Conservation (phyloP, 1,140 invertebrate species). For the Hormaphis cornu region DNA sequence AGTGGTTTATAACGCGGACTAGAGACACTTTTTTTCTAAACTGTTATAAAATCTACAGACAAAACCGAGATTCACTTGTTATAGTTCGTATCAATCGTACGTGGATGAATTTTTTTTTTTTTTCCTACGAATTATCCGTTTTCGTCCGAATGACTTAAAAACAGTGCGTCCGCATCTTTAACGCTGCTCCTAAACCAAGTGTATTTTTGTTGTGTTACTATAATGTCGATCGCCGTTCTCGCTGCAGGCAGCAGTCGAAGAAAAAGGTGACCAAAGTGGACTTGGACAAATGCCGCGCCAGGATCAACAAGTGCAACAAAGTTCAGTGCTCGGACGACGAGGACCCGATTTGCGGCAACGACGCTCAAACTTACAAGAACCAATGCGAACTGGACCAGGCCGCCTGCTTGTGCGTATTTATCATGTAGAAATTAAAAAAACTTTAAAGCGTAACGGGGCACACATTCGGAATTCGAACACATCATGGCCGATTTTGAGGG, state of each 20-base stretch:
- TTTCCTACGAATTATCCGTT: no score
- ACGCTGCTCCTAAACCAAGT: no score
- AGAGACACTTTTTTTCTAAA: no score
- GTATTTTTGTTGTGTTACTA: no score
- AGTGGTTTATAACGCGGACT: no score
- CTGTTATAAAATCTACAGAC: no score
- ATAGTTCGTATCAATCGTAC: no score
- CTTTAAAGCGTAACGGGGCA: not conserved
- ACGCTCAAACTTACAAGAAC: conserved; percentile 71
- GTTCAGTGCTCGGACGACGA: conserved; percentile 51
- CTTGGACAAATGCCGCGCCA: conserved; percentile 63
- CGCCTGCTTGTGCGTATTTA: conserved; percentile 62
- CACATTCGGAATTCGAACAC: not conserved
- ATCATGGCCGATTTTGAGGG: not conserved
- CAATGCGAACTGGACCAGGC: conserved; percentile 70
- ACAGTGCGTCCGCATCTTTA: no score
- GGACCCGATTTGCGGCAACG: conserved; percentile 74
- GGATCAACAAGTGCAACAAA: conserved; percentile 61
- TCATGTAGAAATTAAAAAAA: not conserved
- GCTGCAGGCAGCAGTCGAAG: conserved; percentile 36
- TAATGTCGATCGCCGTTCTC: no score
- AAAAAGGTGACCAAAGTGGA: conserved; percentile 59
- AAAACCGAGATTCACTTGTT: no score
- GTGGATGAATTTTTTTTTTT: no score
- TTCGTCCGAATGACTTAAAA: no score